phyloP scores from a whole-genome alignment of 64 coral and sea anemone species.

The Pocillopora verrucosa region DNA sequence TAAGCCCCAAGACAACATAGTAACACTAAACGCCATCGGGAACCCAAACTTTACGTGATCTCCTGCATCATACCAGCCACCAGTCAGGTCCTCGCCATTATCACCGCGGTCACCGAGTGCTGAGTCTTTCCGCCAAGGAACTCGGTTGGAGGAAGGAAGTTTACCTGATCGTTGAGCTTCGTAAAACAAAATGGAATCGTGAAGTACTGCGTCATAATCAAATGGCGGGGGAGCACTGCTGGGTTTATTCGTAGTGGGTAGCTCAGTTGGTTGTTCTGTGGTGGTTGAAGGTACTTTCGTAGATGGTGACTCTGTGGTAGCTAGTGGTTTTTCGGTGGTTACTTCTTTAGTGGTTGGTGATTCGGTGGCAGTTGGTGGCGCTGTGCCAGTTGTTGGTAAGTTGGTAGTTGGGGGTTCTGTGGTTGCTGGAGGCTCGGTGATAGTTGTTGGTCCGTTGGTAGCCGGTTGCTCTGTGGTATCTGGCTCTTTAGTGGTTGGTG shows the following conservation, averaged over 20 bases:
- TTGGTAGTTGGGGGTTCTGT: not conserved
- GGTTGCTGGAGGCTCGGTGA: not conserved
- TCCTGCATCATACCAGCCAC: conserved; percentile 97
- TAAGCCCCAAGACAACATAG: conserved; percentile 83
- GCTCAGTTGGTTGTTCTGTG: not conserved
- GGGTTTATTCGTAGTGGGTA: not conserved
- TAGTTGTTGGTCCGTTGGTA: not conserved
- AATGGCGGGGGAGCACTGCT: not conserved
- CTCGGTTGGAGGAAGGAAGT: conserved; percentile 68
- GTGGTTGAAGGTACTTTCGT: not conserved
- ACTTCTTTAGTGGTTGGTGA: not conserved
- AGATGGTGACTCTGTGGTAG: not conserved
- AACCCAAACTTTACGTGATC: conserved; percentile 98
- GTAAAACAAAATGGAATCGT: conserved; percentile 88
- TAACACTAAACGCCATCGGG: conserved; percentile 78
- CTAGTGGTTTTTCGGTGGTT: not conserved
- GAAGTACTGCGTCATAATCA: conserved; percentile 68
- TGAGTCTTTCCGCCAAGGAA: conserved; percentile 86
- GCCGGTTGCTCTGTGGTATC: not conserved
- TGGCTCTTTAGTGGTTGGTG: not conserved
- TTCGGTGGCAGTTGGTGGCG: not conserved
- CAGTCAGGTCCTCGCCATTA: conserved; percentile 77
- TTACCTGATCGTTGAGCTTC: conserved; percentile 95
- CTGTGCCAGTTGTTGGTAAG: not conserved
- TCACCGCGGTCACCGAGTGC: conserved; percentile 64